These are phyloP conservation scores for Paramuricea clavata DNA, from an alignment of 92 coral and sea anemone genomes.

Conservation along the genomic window DNA sequence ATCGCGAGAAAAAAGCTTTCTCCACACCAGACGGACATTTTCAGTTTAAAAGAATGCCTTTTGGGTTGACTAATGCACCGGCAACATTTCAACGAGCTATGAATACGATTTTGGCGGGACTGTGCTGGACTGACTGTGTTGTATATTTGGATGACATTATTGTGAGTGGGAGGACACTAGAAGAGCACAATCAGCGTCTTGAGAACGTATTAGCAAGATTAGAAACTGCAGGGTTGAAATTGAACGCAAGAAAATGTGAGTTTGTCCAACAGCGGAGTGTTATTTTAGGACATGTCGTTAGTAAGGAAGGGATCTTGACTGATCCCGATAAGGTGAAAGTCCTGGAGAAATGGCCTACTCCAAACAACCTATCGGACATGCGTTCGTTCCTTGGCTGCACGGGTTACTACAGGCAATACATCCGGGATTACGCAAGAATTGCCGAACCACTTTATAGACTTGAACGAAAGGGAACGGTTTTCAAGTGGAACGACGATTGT, in stretches of 20 bases:
- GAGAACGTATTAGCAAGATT: conserved; percentile 44
- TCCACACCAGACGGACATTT: conserved; percentile 60
- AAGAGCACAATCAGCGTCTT: conserved; percentile 59
- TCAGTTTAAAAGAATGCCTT: conserved; percentile 39
- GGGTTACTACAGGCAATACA: conserved; percentile 23
- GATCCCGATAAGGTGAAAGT: conserved; percentile 31
- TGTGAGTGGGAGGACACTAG: conserved; percentile 48
- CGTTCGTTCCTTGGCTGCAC: conserved; percentile 33
- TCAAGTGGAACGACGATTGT: conserved; percentile 8
- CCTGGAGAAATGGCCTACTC: conserved; percentile 7
- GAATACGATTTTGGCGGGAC: conserved; percentile 50
- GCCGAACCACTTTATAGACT: conserved; percentile 37
- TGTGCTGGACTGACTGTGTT: conserved; percentile 59
- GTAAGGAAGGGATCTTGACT: conserved; percentile 19
- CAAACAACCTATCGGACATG: conserved; percentile 12
- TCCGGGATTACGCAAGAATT: conserved; percentile 9
- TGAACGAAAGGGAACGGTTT: not conserved
- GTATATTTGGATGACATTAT: conserved; percentile 68
- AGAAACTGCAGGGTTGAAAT: conserved; percentile 53
- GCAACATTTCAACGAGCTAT: conserved; percentile 61
- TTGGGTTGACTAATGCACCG: conserved; percentile 64
- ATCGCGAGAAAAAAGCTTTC: conserved; percentile 62
- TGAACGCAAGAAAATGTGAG: conserved; percentile 45
- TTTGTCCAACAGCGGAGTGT: not conserved
- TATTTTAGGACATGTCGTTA: conserved; percentile 35